phyloP scores from a whole-genome alignment of 2,113 vertebrate species.

The Sturnira hondurensis region DNA sequence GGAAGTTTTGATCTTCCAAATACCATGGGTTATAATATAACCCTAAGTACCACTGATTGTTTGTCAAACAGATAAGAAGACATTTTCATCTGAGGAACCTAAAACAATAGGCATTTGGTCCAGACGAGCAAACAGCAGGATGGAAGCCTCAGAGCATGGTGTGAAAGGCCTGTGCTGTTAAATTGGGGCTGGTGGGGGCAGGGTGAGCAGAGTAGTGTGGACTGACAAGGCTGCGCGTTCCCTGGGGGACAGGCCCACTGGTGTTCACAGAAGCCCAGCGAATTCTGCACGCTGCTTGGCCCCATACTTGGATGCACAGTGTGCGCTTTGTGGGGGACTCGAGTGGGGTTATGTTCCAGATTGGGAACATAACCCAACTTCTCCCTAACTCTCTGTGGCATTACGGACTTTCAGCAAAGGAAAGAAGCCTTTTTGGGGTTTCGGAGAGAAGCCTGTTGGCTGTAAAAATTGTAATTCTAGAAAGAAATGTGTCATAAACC shows the following conservation, averaged over 20 bases:
- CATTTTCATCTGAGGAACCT: not conserved
- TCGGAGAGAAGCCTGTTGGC: not conserved
- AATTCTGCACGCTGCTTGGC: not conserved
- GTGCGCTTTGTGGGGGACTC: not conserved
- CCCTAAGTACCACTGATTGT: not conserved
- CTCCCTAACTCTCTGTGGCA: not conserved
- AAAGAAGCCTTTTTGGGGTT: not conserved
- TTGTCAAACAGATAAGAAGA: not conserved
- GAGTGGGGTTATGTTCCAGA: rapidly evolving
- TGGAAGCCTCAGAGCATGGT: no score
- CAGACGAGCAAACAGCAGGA: not conserved
- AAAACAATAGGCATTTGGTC: not conserved
- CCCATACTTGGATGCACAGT: rapidly evolving
- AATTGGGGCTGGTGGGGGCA: no score
- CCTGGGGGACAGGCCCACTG: not conserved
- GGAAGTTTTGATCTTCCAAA: not conserved
- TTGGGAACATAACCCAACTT: no score
- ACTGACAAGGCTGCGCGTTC: rapidly evolving
- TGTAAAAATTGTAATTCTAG: not conserved
- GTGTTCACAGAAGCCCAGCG: no score
- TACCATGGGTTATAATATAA: not conserved
- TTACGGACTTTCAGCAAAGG: not conserved
- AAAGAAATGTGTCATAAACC: not conserved
- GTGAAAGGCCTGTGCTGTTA: not conserved
- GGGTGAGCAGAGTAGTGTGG: not conserved